These are phyloP conservation scores for Zaprionus obscuricornis DNA, from an alignment of 2,888 invertebrate genomes.

Conservation along the genomic window DNA sequence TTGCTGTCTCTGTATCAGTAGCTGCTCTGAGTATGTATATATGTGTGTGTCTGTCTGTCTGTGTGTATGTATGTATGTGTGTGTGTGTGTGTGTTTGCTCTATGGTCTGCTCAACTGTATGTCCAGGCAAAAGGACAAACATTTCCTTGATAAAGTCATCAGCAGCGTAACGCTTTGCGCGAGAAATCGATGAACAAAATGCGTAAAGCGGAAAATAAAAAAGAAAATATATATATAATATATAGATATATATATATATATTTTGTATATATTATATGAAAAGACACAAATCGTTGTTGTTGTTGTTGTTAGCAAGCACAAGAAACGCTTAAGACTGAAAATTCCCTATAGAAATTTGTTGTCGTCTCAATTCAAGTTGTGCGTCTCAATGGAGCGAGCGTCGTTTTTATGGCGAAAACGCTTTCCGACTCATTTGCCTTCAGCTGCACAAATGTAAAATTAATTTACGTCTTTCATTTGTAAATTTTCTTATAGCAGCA, in stretches of 20 bases:
- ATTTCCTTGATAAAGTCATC: conserved; percentile 67
- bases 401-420: conserved; percentile 24
- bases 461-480: conserved; percentile 40
- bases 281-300: conserved; percentile 19
- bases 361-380: no score
- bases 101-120: conserved; percentile 46
- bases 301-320: no score
- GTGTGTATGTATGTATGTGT: conserved; percentile 8
- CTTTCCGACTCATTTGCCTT: conserved; percentile 60
- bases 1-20: no score
- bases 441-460: conserved; percentile 40
- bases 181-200: conserved; percentile 65
- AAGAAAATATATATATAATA: conserved; percentile 1
- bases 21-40: no score
- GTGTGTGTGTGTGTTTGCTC: conserved; percentile 20
- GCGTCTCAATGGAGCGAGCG: neutral
- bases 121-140: conserved; percentile 41
- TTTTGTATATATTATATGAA: conserved; percentile 18
- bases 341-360: no score
- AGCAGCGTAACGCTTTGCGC: no score
- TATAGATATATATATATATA: neutral
- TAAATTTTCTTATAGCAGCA: no score
- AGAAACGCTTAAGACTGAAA: conserved; percentile 8
- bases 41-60: neutral
- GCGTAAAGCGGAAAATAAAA: conserved; percentile 36